These are phyloP conservation scores for Cecidostiba fungosa DNA, from an alignment of 2,888 invertebrate species.

Conservation along the genomic window DNA sequence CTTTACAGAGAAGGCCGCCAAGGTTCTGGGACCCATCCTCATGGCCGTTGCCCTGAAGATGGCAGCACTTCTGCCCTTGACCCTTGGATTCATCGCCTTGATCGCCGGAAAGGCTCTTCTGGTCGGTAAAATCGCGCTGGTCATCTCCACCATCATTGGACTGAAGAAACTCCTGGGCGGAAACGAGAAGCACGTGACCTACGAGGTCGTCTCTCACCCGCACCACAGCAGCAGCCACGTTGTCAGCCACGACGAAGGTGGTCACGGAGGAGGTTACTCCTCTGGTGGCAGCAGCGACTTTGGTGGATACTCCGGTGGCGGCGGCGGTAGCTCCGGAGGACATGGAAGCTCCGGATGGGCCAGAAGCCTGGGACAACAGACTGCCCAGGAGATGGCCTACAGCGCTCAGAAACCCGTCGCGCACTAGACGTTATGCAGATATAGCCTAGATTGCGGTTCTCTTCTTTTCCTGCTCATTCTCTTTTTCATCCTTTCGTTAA, in stretches of 20 bases:
- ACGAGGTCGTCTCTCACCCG: conserved; percentile 93
- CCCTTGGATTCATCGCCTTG: conserved; percentile 90
- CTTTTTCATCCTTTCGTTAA: background rate
- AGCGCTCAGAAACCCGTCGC: conserved; percentile 85
- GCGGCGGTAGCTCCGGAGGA: conserved; percentile 83
- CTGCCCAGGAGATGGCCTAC: conserved; percentile 90
- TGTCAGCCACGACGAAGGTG: conserved; percentile 86
- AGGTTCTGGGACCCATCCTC: conserved; percentile 89
- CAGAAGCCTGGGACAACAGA: conserved; percentile 81
- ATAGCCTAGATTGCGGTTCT: background rate
- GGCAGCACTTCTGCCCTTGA: conserved; percentile 89
- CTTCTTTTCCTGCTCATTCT: background rate
- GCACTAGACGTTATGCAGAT: background rate
- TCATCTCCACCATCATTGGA: conserved; percentile 91
- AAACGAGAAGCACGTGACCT: conserved; percentile 92
- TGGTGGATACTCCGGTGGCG: conserved; percentile 77
- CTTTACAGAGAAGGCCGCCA: conserved; percentile 85
- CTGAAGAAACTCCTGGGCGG: conserved; percentile 89
- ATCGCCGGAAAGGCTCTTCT: conserved; percentile 93
- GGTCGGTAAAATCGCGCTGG: conserved; percentile 92
- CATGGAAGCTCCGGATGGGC: conserved; percentile 85
- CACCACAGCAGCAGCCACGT: conserved; percentile 88
- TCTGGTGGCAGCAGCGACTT: conserved; percentile 85
- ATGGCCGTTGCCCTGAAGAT: conserved; percentile 89
- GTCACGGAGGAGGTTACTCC: conserved; percentile 81